Evolutionary conservation across 2,888 invertebrate genomes (phyloP), one percentile per base, ranked within the genome.

Genomic region (Cerceris rybyensis): DNA sequence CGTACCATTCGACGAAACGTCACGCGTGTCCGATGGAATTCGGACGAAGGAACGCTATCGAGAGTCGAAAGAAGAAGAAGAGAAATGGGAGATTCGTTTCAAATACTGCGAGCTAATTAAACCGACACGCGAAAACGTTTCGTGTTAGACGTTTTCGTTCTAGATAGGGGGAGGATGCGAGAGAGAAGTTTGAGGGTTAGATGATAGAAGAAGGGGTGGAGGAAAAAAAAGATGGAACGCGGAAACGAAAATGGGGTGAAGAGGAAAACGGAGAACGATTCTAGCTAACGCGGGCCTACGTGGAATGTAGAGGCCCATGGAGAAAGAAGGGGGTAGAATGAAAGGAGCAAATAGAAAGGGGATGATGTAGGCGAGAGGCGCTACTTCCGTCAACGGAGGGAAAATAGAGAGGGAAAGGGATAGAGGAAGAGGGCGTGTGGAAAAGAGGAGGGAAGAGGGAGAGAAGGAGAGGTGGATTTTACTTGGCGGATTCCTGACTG

Each of bases 401-500:
- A 57, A 16, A n/a, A n/a, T n/a, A n/a, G n/a, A n/a, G 58, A 42
- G 28, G 7, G 50, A 64, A 50, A 60, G 17, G 41, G 54, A 61
- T 16, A 55, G 57, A 59, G 39, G 60, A 54, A 57, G 17, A 52
- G 13, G 42, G 17, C 58, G 61, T 60, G 52, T 28, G 50, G 42
- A 46, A 11, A 11, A 39, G 68, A 49, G 17, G 13, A 39, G 39
- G 28, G 52, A 46, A 39, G 8, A 6, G 17, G 49, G 7, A 17
- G 7, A 16, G 46, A 13, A 55, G 42, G 42, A 16, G 39, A 9
- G 54, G 60, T 70, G 72, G 78, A 79, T 85, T 87, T 86, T 83
- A 82, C 84, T 84, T 76, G 78, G 75, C 69, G 84, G 83, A 86
- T 88, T 88, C 84, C 81, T 78, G 83, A 85, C 87, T 83, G 76